Evolutionary conservation across 1,140 invertebrate genomes (phyloP), one percentile per base, ranked within the genome.

Genomic region (Tribolium madens): DNA sequence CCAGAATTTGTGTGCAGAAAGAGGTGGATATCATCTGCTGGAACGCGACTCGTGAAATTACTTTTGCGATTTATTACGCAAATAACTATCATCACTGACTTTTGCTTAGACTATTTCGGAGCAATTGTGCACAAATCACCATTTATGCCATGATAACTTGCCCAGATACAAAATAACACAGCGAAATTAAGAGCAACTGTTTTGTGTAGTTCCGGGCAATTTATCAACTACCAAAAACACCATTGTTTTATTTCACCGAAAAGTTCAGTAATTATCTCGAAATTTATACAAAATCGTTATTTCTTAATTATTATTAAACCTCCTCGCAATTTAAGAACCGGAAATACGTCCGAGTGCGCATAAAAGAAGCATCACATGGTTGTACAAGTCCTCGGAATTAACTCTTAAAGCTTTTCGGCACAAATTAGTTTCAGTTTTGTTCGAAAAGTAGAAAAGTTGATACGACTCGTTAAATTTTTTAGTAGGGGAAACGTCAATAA

Each of bases 21-120:
- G 50, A 53, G 18, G 57, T 64, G 57, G 21, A 64, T 64, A 64
- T 33, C 57, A 64, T 64, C 57, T 64, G 26, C 31, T 64, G 26
- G 26, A 64, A 64, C 57, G 57, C 7, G 26, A 64, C 26, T 12
- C 3, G 21, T 33, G 26, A 64, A 64, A 64, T 64, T 64, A 33
- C 57, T 33, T 64, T 64, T 18, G 12, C 21, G 14, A 64, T 64
- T 64, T 64, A 64, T 64, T 21, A 33, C 12, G n/a, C n/a, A n/a
- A 14, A 50, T 50, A 50, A 50, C 13, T 17, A 50, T 50, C 48
- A 17, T 50, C 15, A 14, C 15, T 5, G 48, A 50, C 48, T 50
- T 50, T 50, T 50, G 48, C 48, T 15, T 3, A 10, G 6, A 13
- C 12, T 14, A 50, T 50, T 50, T 50, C 6, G 13, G 48, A 50